Evolutionary conservation across 2,888 invertebrate genomes (phyloP).

Genomic region (Eristalis pertinax): DNA sequence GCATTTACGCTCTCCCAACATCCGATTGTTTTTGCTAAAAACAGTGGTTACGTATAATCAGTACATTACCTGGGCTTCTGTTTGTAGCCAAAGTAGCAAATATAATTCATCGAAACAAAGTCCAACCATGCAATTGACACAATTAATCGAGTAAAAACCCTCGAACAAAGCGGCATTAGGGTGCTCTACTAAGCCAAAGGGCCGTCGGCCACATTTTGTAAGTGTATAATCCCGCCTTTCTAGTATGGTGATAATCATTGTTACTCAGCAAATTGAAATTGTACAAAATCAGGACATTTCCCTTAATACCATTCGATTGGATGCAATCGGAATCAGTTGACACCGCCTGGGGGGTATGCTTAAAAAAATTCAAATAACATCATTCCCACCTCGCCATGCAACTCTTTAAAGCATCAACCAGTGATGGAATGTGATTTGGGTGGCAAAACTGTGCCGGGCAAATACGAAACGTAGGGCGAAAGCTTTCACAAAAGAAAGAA

Average conservation of each 20-base stretch:
- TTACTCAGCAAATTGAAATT: slow-evolving; percentile 3
- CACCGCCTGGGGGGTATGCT: neutral
- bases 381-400: neutral
- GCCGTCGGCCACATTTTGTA: neutral
- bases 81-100: neutral
- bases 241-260: neutral
- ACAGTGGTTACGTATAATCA: neutral
- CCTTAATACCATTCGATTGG: slow-evolving; percentile 29
- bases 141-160: neutral
- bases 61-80: neutral
- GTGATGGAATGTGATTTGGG: slow-evolving; percentile 17
- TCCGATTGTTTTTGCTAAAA: neutral
- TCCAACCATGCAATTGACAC: neutral
- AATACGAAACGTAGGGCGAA: neutral
- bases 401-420: slow-evolving; percentile 14
- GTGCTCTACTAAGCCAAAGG: neutral
- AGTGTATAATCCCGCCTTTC: neutral
- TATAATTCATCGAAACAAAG: neutral
- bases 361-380: slow-evolving; percentile 16
- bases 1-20: neutral
- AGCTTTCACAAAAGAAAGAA: slow-evolving; percentile 3
- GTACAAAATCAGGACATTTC: slow-evolving; percentile 29
- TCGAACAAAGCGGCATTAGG: neutral
- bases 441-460: neutral
- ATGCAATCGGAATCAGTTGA: slow-evolving; percentile 30